These are phyloP conservation scores for Bombus consobrinus DNA, from an alignment of 1,140 invertebrate genomes.

Conservation along the genomic window DNA sequence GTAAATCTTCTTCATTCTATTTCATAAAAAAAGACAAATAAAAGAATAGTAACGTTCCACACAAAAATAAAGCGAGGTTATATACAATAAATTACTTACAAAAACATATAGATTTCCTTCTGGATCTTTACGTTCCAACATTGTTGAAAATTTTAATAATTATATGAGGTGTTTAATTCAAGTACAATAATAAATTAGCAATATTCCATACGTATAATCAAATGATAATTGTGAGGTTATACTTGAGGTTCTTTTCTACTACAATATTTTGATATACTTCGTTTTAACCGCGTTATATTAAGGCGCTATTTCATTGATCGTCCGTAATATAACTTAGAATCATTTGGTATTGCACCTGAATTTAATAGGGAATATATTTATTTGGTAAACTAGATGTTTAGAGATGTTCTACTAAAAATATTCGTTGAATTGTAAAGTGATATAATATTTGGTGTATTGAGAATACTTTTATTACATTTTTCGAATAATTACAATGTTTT, in stretches of 20 bases:
- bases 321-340: background rate
- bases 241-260: background rate
- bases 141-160: slow-evolving; percentile 37
- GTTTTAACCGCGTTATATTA: background rate
- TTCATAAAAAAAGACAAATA: slow-evolving; percentile 63
- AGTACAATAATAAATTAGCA: background rate
- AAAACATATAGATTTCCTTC: slow-evolving; percentile 73
- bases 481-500: background rate
- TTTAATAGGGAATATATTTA: background rate
- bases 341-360: background rate
- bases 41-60: background rate
- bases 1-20: slow-evolving; percentile 96
- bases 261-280: background rate
- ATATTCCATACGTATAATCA: background rate
- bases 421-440: background rate
- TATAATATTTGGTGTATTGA: background rate
- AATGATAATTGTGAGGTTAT: background rate
- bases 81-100: slow-evolving; percentile 66
- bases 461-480: background rate
- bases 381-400: background rate
- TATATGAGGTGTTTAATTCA: background rate
- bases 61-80: background rate
- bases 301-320: slow-evolving; percentile 39
- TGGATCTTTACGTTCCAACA: slow-evolving; percentile 69
- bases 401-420: background rate